Percentiles rank a stretch among this genome's conserved stretches.
Evolutionary conservation across 2,888 invertebrate genomes (phyloP).

Genomic region (Epicampocera succincta): DNA sequence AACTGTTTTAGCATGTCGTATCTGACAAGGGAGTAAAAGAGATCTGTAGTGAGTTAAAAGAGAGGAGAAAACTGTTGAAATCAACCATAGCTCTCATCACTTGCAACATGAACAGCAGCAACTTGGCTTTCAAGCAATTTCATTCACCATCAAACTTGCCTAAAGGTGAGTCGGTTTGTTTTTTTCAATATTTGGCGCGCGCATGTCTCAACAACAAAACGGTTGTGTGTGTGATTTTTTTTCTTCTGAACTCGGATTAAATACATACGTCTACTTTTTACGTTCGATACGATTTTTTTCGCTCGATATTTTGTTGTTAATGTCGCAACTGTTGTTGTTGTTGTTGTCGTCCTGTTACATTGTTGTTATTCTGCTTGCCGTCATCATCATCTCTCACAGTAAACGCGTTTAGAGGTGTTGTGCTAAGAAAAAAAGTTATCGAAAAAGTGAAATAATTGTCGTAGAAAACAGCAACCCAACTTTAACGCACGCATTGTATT

Average conservation of each 20-base stretch:
- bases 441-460: slow-evolving; percentile 21
- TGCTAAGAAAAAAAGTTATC: slow-evolving; percentile 27
- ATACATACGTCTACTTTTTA: slow-evolving; percentile 30
- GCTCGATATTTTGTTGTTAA: slow-evolving; percentile 27
- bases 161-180: slow-evolving; percentile 68
- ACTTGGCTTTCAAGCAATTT: slow-evolving; percentile 61
- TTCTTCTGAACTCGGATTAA: slow-evolving; percentile 14
- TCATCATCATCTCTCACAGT: slow-evolving; percentile 58
- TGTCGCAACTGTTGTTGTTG: slow-evolving; percentile 34
- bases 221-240: background rate
- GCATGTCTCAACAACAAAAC: slow-evolving; percentile 68
- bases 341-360: slow-evolving; percentile 50
- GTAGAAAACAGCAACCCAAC: slow-evolving; percentile 16
- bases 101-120: slow-evolving; percentile 56
- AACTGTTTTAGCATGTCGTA: background rate
- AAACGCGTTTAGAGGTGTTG: slow-evolving; percentile 62
- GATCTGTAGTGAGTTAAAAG: background rate
- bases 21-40: background rate
- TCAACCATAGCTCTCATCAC: slow-evolving; percentile 48
- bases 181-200: slow-evolving; percentile 49
- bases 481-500: slow-evolving; percentile 53
- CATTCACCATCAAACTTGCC: slow-evolving; percentile 70
- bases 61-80: slow-evolving; percentile 26
- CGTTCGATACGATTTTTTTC: slow-evolving; percentile 35
- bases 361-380: slow-evolving; percentile 53